phyloP scores from a whole-genome alignment of 1,140 invertebrate genomes.

The Latrodectus geometricus region DNA sequence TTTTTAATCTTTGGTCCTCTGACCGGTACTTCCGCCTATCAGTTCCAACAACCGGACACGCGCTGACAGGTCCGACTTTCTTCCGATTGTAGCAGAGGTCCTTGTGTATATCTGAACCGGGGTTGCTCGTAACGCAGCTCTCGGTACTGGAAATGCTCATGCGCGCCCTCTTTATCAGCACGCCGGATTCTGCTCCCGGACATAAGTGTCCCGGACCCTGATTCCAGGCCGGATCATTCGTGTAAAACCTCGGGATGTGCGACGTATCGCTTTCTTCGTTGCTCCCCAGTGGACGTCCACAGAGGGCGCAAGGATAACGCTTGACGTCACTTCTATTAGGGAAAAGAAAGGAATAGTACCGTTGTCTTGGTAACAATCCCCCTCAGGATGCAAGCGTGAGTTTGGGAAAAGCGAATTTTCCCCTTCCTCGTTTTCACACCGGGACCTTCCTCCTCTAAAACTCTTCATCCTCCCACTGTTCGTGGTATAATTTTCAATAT shows the following conservation, averaged over 20 bases:
- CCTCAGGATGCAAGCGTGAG: not conserved
- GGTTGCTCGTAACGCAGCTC: not conserved
- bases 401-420: not conserved
- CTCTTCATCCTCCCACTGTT: too few species aligned
- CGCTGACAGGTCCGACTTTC: not conserved
- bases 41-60: not conserved
- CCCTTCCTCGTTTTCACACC: not conserved
- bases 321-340: not conserved
- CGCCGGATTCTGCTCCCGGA: not conserved
- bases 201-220: not conserved
- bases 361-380: not conserved
- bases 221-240: not conserved
- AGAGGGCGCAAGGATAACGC: not conserved
- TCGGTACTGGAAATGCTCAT: not conserved
- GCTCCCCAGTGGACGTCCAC: not conserved
- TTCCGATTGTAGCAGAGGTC: not conserved
- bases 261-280: not conserved
- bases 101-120: not conserved
- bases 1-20: not conserved
- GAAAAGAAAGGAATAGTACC: not conserved
- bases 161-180: not conserved
- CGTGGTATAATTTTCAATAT: too few species aligned
- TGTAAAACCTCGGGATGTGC: not conserved
- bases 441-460: too few species aligned
- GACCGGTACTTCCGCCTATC: not conserved